Evolutionary conservation across 2,888 invertebrate genomes (phyloP).

Genomic region (Rosalia funebris): DNA sequence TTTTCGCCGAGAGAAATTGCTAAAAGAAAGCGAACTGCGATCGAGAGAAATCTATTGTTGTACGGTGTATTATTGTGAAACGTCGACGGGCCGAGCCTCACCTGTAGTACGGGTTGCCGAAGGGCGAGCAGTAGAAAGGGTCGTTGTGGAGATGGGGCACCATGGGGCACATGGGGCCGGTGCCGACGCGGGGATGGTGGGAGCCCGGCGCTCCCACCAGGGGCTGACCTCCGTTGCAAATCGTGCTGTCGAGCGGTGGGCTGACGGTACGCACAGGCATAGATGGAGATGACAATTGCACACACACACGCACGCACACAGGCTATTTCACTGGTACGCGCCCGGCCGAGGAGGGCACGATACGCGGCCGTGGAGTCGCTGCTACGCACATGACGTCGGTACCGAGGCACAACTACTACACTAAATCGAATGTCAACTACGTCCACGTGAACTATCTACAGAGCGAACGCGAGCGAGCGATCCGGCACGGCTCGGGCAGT

Average conservation of each 20-base stretch:
- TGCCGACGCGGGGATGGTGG: constrained; percentile 58
- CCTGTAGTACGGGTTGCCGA: constrained; percentile 70
- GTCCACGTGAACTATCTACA: constrained; percentile 67
- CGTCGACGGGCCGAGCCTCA: too few relatives aligned
- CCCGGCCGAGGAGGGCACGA: constrained; percentile 13
- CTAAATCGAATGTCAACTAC: constrained; percentile 70
- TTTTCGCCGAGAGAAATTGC: too few relatives aligned
- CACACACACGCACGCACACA: constrained; percentile 4
- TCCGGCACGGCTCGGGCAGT: constrained; percentile 17
- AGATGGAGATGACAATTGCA: constrained; percentile 11
- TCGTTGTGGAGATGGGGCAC: constrained; percentile 65
- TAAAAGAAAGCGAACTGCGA: too few relatives aligned
- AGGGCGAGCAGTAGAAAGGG: constrained; percentile 70
- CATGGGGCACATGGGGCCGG: constrained; percentile 32
- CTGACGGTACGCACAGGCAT: constrained; percentile 31
- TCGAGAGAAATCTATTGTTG: too few relatives aligned
- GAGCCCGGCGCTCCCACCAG: constrained; percentile 56
- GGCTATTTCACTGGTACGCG: background rate
- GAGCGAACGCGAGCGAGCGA: constrained; percentile 34
- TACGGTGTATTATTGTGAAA: too few relatives aligned
- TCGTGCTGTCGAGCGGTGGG: constrained; percentile 52
- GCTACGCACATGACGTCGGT: constrained; percentile 67
- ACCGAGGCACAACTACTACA: constrained; percentile 53
- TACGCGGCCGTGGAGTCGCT: constrained; percentile 66
- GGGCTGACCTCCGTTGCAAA: constrained; percentile 59